Base-by-base conservation (phyloP, 2,113 vertebrate species). In the Zeus faber region DNA sequence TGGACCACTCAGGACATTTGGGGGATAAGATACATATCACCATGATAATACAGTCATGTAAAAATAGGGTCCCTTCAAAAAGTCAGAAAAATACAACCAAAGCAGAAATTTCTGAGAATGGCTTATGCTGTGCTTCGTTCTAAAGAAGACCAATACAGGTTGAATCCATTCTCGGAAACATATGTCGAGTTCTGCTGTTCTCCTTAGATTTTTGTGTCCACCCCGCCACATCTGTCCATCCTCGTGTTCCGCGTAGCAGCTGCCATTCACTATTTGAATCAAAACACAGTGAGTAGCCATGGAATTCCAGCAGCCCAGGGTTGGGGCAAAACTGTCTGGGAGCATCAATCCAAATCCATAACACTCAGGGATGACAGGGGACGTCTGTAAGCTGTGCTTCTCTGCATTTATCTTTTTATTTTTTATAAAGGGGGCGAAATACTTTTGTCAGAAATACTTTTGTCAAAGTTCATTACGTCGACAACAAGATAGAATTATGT, bases 201-300 rank as follows among this genome's bases (percentile, higher is more conserved):
- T 35, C 31, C 31, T 13, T 13, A 43, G 49, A 68, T 41, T 55
- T 31, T 3, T 63, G 51, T 45, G 52, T 67, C 58, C 25, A 4
- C 35, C 49, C 49, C 21, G 14, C 23, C 54, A 54, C 66, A 71
- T 71, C 67, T 62, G 67, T 72, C 46, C 1, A 33, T 8, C 33
- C 21, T 11, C 11, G 39, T 6, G 40, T 29, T 61, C 16, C 0
- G 57, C 22, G 27, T 29, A 49, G 49, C 64, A 62, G 54, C 74
- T 76, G 72, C 50, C 70, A 49, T 64, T 56, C 45, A 21, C 0
- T 5, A 61, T 80, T 68, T 65, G 52, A 44, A 62, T 82, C 76
- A 74, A 70, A 69, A 17, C 5, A 18, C 59, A 66, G 54, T 31
- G 21, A 22, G 60, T 21, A 0, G 33, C 51, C 49, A 31, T 57